These are phyloP conservation scores for Rhinolophus sinicus DNA, from an alignment of 2,113 vertebrate genomes.

Conservation along the genomic window DNA sequence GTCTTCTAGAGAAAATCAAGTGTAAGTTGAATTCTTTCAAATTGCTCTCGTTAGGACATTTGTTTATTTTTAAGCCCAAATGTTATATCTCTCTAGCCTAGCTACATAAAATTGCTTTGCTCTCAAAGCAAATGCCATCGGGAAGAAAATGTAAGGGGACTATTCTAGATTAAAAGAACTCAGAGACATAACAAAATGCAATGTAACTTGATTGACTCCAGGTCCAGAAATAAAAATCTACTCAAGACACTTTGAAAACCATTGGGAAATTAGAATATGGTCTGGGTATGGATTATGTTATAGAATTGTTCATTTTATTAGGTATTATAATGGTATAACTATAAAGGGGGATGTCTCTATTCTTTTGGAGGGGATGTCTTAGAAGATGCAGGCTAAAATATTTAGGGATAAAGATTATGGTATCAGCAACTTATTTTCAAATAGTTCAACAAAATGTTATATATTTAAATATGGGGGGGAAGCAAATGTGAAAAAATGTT, in stretches of 20 bases:
- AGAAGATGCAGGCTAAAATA: neutral
- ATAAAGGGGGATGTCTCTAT: neutral
- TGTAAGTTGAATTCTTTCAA: neutral
- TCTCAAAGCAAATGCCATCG: neutral
- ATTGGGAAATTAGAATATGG: neutral
- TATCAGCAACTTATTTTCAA: slow-evolving; percentile 18
- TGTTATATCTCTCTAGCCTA: neutral
- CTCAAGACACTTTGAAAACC: neutral
- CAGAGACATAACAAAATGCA: neutral
- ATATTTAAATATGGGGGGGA: slow-evolving; percentile 2
- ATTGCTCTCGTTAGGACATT: neutral
- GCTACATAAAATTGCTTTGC: neutral
- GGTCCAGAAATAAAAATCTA: slow-evolving; percentile 35
- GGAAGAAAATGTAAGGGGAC: neutral
- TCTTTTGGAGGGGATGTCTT: neutral
- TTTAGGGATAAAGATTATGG: neutral
- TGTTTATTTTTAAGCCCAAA: neutral
- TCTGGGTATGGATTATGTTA: neutral
- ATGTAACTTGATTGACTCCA: neutral
- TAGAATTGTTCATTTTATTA: neutral
- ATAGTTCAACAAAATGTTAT: neutral
- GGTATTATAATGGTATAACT: neutral
- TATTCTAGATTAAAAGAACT: slow-evolving; percentile 5
- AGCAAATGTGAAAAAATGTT: neutral
- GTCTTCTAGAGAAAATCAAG: slow-evolving; percentile 15